Evolutionary conservation across 2,888 invertebrate species (phyloP), one percentile per base, ranked within the genome.

Genomic region (Melanotus villosus): DNA sequence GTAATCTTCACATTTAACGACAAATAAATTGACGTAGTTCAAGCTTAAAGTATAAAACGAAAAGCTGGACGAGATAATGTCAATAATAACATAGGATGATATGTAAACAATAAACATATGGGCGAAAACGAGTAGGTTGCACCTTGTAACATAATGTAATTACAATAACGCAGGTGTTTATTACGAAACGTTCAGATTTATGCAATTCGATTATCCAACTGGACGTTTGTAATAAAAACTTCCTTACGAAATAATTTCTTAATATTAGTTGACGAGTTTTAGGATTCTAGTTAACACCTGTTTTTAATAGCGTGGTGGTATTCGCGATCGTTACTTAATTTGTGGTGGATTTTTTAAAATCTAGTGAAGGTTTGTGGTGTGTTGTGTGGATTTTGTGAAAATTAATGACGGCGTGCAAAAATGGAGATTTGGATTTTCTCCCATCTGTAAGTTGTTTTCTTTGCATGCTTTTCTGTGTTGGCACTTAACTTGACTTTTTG

Each of bases 91-190:
- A 36, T 7, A 43, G 23, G 58, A 50, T 18, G 23, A 50, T 50
- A 57, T 36, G 58, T 65, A 65, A 65, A 65, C 65, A 65, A 58
- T 58, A 65, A n/a, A 65, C 65, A 65, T 58, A 58, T 65, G 65
- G 65, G 12, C 57, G 7, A 14, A 26, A 57, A 23, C 26, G 58
- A 58, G 65, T 65, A 47, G 65, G 65, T 58, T 65, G 58, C 38
- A 47, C 56, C 32, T 54, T 52, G 5, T 26, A n/a, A 43, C 19
- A 16, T 59, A 30, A 45, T 19, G 36, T 60, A 47, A 60, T 16
- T 63, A 12, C 50, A 56, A 38, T 21, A 1, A 38, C n/a, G 36
- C 56, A 56, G 56, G 56, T 56, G 56, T 5, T n/a, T 30, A 7
- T 38, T 52, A 9, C 32, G 30, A 12, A 52, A 52, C 32, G 9